Conservation (phyloP, 2,888 invertebrate species). For the Trissonchulus latispiculum region DNA sequence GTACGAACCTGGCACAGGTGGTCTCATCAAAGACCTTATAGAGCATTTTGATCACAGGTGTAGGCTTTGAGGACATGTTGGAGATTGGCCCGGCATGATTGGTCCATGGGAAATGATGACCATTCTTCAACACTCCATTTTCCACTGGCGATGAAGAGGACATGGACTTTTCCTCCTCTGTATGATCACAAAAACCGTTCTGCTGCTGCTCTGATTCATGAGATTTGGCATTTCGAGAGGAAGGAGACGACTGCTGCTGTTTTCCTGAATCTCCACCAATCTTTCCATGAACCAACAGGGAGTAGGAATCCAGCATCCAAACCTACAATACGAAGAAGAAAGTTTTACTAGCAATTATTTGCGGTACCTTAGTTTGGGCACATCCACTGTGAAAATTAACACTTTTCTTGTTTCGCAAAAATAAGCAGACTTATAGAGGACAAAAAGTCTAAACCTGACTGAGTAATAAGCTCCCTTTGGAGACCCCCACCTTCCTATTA, state of each 20-base stretch:
- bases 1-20: conserved; percentile 30
- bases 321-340: too few relatives aligned
- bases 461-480: too few relatives aligned
- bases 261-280: neutral
- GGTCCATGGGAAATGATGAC: neutral
- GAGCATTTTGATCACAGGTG: conserved; percentile 36
- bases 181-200: neutral
- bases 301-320: conserved; percentile 39
- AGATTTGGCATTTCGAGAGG: neutral
- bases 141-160: conserved; percentile 3
- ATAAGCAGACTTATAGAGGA: too few relatives aligned
- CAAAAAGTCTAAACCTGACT: too few relatives aligned
- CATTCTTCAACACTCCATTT: conserved; percentile 17
- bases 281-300: conserved; percentile 28
- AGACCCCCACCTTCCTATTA: too few relatives aligned
- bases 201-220: neutral
- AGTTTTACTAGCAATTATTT: too few relatives aligned
- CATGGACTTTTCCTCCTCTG: neutral
- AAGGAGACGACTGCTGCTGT: too few relatives aligned
- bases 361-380: too few relatives aligned
- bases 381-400: too few relatives aligned
- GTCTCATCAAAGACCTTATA: conserved; percentile 36
- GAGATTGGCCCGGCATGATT: neutral
- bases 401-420: too few relatives aligned
- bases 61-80: conserved; percentile 26